phyloP scores from a whole-genome alignment of 2,113 vertebrate species.

The Piprites chloris region DNA sequence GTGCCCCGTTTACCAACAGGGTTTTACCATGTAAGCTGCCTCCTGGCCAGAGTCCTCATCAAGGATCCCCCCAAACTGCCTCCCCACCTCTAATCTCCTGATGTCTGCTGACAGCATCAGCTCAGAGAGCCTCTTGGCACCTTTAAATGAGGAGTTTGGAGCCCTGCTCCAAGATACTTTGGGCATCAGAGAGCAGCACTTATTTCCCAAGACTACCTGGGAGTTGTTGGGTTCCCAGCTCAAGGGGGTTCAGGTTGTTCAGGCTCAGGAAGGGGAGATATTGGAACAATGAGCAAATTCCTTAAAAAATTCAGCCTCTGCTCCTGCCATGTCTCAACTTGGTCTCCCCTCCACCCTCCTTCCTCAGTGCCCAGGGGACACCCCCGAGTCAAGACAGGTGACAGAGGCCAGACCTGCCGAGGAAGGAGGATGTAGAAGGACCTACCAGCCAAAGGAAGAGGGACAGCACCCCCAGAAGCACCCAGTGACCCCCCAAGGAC shows the following conservation, averaged over 20 bases:
- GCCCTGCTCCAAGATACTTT: background rate
- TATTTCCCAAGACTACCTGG: background rate
- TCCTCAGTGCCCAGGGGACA: background rate
- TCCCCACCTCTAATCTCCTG: background rate
- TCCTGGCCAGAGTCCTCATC: background rate
- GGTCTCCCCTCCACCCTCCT: background rate
- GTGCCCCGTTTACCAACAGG: no score
- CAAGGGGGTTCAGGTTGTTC: background rate
- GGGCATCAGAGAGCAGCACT: background rate
- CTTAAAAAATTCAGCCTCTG: background rate
- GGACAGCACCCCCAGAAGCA: background rate
- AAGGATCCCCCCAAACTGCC: fast-evolving
- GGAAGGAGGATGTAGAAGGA: background rate
- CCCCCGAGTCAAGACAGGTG: fast-evolving
- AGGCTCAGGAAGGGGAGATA: background rate
- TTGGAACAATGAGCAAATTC: background rate
- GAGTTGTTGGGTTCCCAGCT: background rate
- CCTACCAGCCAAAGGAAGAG: background rate
- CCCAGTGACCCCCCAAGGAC: background rate
- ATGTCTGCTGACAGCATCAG: background rate
- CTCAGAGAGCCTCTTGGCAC: background rate
- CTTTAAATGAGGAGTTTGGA: background rate
- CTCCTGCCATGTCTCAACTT: background rate
- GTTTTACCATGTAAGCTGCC: background rate
- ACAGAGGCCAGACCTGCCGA: background rate